phyloP scores from a whole-genome alignment of 2,888 invertebrate species.

The Macrophya alboannulata region DNA sequence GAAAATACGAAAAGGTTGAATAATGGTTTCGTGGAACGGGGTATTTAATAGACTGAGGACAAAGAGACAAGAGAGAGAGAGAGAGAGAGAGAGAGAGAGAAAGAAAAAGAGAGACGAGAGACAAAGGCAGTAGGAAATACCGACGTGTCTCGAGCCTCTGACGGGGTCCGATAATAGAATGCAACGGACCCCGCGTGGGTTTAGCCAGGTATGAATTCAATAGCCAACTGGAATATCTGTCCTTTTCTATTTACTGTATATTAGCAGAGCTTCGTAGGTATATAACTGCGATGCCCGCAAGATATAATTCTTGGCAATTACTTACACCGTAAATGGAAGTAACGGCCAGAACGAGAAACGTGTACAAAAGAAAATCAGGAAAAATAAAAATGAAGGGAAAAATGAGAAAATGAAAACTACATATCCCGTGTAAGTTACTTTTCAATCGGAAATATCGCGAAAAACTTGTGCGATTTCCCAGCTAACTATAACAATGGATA shows the following conservation, averaged over 20 bases:
- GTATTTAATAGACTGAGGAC: conserved; percentile 52
- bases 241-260: conserved; percentile 31
- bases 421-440: background rate
- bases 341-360: conserved; percentile 7
- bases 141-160: conserved; percentile 54
- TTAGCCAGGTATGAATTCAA: conserved; percentile 54
- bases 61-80: conserved; percentile 42
- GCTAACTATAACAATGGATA: conserved; percentile 21
- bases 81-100: background rate
- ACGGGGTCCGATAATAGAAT: conserved; percentile 50
- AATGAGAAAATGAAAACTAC: background rate
- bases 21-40: conserved; percentile 55
- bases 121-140: conserved; percentile 62
- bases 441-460: background rate
- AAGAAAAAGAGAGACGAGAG: conserved; percentile 56
- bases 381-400: background rate
- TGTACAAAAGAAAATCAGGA: background rate
- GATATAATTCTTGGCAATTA: conserved; percentile 40
- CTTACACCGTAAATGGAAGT: conserved; percentile 34
- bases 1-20: conserved; percentile 56
- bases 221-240: conserved; percentile 35
- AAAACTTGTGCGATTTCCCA: conserved; percentile 4
- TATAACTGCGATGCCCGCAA: background rate
- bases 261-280: background rate
- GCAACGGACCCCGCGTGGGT: conserved; percentile 49